A percentile compares a stretch with the other conserved stretches of the same genome.
These are phyloP conservation scores for Mormyrus proboscirostris DNA, from an alignment of 2,797 vertebrate species.

Conservation along the genomic window DNA sequence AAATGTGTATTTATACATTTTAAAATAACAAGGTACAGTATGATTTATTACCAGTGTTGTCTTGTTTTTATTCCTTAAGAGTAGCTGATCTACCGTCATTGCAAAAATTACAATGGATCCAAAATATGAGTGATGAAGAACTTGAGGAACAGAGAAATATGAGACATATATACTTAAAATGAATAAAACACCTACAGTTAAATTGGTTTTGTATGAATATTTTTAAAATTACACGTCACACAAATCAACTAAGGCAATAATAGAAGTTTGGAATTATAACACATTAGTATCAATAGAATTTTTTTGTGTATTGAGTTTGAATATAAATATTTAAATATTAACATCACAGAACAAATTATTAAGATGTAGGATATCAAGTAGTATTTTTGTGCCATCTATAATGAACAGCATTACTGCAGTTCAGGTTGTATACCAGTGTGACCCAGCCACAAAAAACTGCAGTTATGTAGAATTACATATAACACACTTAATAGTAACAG, in stretches of 20 bases:
- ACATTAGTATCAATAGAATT: background rate
- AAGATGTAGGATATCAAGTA: background rate
- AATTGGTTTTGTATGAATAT: background rate
- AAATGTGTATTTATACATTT: constrained; percentile 64
- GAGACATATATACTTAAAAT: background rate
- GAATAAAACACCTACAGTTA: background rate
- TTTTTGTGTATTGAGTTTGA: background rate
- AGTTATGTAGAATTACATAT: background rate
- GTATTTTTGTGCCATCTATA: background rate
- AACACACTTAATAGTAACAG: background rate
- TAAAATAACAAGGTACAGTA: constrained; percentile 43
- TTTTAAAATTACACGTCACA: background rate
- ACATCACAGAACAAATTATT: background rate
- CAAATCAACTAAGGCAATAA: background rate
- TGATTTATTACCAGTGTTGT: constrained; percentile 41
- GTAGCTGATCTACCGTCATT: background rate
- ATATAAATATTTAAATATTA: background rate
- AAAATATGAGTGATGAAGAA: background rate
- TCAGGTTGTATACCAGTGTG: background rate
- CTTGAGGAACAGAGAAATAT: background rate
- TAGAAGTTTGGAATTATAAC: background rate
- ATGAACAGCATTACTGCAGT: background rate
- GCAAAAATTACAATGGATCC: background rate
- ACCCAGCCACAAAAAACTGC: background rate
- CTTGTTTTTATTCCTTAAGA: constrained; percentile 25